Conservation (phyloP, 2,113 vertebrate species). For the Ctenomys sociabilis region DNA sequence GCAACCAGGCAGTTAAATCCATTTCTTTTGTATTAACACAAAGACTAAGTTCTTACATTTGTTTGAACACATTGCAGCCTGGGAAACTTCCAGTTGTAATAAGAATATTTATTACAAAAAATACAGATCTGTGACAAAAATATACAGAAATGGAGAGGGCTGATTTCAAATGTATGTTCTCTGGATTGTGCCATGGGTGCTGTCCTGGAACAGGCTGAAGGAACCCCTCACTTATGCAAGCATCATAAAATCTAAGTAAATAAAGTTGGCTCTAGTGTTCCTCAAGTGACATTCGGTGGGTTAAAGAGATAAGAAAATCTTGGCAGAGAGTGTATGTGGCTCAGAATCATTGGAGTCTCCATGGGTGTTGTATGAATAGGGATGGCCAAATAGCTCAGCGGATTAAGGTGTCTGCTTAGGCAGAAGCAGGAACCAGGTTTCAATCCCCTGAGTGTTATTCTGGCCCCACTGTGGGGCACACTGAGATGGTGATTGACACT, state of each 20-base stretch:
- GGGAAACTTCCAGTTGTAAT: background rate
- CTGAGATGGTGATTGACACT: no score
- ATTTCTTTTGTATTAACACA: background rate
- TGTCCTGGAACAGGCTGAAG: background rate
- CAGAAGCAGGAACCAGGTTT: no score
- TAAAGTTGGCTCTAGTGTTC: background rate
- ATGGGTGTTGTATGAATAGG: background rate
- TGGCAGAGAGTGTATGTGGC: background rate
- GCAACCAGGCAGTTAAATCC: background rate
- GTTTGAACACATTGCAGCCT: background rate
- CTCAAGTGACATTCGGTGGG: background rate
- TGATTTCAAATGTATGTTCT: background rate
- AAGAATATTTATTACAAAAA: background rate
- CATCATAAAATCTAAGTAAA: background rate
- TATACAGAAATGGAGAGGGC: background rate
- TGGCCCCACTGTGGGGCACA: no score
- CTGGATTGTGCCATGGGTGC: background rate
- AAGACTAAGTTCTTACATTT: background rate
- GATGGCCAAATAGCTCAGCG: no score
- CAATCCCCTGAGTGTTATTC: no score
- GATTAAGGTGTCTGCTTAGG: no score
- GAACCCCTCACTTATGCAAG: background rate
- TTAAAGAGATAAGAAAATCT: background rate
- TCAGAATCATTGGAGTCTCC: conserved; percentile 34
- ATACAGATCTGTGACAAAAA: background rate